A percentile compares a stretch with the other conserved stretches of the same genome.
These are phyloP conservation scores for Pseudachorutes palmiensis DNA, from an alignment of 1,140 invertebrate genomes.

Conservation along the genomic window DNA sequence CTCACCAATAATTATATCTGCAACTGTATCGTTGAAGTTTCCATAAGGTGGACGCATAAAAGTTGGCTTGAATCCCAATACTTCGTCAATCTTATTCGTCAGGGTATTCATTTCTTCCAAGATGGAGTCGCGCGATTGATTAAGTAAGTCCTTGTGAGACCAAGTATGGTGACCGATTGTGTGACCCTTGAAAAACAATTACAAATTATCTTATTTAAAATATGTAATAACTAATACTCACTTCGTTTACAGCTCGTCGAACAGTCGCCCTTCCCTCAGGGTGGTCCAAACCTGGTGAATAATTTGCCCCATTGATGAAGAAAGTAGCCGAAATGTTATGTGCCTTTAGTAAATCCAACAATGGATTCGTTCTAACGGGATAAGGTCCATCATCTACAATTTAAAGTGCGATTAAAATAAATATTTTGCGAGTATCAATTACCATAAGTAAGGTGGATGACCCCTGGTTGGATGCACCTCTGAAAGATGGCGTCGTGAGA, in stretches of 20 bases:
- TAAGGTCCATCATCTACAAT: slow-evolving; percentile 14
- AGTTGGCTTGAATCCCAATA: background rate
- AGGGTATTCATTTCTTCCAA: slow-evolving; percentile 1
- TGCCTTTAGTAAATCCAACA: slow-evolving; percentile 12
- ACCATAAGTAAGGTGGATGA: background rate
- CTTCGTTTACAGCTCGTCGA: background rate
- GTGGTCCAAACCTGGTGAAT: background rate
- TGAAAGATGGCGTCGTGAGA: too few species aligned
- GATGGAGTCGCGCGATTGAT: background rate
- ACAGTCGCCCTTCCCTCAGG: background rate
- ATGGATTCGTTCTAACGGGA: background rate
- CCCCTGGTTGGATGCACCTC: background rate
- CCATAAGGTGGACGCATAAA: slow-evolving; percentile 21
- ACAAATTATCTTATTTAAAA: background rate
- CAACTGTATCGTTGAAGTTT: slow-evolving; percentile 13
- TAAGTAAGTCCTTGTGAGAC: background rate
- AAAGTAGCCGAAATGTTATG: slow-evolving; percentile 12
- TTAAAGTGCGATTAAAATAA: background rate
- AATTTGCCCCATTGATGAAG: slow-evolving; percentile 14
- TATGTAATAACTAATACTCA: background rate
- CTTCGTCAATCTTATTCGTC: background rate
- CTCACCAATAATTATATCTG: background rate
- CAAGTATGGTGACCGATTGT: background rate
- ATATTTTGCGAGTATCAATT: background rate
- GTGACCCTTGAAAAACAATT: background rate